Conservation (phyloP, 2,888 invertebrate genomes). For the Temnothorax ravouxi region DNA sequence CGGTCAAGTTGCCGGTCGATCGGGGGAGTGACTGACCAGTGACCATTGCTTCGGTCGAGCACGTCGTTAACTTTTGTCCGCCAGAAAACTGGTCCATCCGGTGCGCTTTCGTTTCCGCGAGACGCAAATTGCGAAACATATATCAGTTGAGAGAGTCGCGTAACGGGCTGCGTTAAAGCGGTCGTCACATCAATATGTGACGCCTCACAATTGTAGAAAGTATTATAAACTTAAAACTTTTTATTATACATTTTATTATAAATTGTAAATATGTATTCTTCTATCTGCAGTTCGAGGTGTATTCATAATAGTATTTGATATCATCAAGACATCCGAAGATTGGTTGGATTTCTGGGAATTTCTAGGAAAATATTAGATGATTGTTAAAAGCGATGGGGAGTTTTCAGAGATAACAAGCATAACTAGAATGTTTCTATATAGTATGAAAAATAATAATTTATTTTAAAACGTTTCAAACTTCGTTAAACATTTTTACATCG, state of each 20-base stretch:
- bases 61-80: slow-evolving; percentile 56
- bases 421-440: neutral
- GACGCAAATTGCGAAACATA: slow-evolving; percentile 30
- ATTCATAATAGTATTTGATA: neutral
- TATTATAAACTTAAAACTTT: too few relatives aligned
- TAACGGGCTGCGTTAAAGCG: neutral
- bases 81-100: slow-evolving; percentile 10
- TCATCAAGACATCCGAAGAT: too few relatives aligned
- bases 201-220: neutral
- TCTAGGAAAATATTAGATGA: too few relatives aligned
- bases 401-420: neutral
- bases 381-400: neutral
- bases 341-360: too few relatives aligned
- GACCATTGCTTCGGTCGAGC: slow-evolving; percentile 72
- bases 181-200: neutral
- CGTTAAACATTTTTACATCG: neutral
- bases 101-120: slow-evolving; percentile 14
- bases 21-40: slow-evolving; percentile 81
- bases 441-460: neutral
- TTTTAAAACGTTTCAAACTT: neutral
- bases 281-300: neutral
- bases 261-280: neutral
- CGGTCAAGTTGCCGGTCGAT: slow-evolving; percentile 75
- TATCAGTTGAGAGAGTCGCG: neutral
- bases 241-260: neutral